Evolutionary conservation across 2,113 vertebrate genomes (phyloP).

Genomic region (Perca schrenkii): DNA sequence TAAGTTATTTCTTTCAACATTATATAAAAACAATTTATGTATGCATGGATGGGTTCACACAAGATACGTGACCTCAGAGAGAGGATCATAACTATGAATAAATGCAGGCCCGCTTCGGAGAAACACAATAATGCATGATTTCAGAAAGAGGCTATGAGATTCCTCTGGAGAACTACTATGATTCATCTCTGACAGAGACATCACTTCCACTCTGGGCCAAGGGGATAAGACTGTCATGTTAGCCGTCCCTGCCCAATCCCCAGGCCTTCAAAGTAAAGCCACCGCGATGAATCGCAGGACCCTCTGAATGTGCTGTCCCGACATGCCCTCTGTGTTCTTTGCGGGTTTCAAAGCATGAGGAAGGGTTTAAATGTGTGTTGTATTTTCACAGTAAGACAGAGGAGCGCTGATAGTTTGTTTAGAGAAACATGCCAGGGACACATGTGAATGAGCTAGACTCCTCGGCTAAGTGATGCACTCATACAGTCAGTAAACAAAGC

Average conservation of each 20-base stretch:
- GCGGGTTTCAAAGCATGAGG: not conserved
- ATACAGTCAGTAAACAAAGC: slow-evolving; percentile 68
- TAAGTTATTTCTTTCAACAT: slow-evolving; percentile 21
- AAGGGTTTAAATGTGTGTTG: slow-evolving; percentile 21
- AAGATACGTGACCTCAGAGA: slow-evolving; percentile 43
- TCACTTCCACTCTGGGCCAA: slow-evolving; percentile 69
- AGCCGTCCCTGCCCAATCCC: slow-evolving; percentile 61
- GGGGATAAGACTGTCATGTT: slow-evolving; percentile 78
- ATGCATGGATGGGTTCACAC: slow-evolving; percentile 47
- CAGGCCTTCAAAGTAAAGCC: slow-evolving; percentile 75
- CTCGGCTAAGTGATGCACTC: slow-evolving; percentile 44
- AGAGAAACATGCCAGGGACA: slow-evolving; percentile 41
- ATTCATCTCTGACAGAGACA: slow-evolving; percentile 79
- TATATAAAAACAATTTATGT: slow-evolving; percentile 45
- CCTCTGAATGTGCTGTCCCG: slow-evolving; percentile 35
- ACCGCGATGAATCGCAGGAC: slow-evolving; percentile 71
- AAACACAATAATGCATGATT: slow-evolving; percentile 73
- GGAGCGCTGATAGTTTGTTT: slow-evolving; percentile 6
- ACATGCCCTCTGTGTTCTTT: slow-evolving; percentile 47
- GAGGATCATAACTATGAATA: slow-evolving; percentile 61
- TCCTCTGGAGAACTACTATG: slow-evolving; percentile 57
- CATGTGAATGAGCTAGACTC: slow-evolving; percentile 57
- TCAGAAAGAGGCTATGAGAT: slow-evolving; percentile 67
- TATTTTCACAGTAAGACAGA: slow-evolving; percentile 39
- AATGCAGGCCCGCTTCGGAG: slow-evolving; percentile 55